Conservation (phyloP, 2,888 invertebrate genomes). For the Tigriopus californicus region DNA sequence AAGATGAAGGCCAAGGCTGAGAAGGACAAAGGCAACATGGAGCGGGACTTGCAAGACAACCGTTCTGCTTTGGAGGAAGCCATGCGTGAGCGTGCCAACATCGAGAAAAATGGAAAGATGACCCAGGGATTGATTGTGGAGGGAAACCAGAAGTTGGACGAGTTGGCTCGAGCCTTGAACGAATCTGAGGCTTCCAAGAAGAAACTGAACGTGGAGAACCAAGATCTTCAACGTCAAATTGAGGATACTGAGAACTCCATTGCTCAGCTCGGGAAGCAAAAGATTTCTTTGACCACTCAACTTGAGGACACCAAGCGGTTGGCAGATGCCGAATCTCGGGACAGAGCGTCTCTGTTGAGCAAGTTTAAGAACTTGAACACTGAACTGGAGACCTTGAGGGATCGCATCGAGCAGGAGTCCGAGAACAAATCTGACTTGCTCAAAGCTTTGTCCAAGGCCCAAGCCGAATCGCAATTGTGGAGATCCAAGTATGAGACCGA, state of each 20-base stretch:
- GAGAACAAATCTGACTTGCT: slow-evolving; percentile 97
- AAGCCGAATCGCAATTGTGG: slow-evolving; percentile 91
- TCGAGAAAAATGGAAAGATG: slow-evolving; percentile 96
- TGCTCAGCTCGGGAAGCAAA: slow-evolving; percentile 88
- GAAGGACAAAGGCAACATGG: slow-evolving; percentile 64
- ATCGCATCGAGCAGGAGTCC: slow-evolving; percentile 93
- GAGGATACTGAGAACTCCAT: slow-evolving; percentile 98
- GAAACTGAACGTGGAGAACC: slow-evolving; percentile 90
- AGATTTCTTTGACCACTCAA: slow-evolving; percentile 82
- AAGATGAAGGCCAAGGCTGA: slow-evolving; percentile 96
- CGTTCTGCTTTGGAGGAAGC: slow-evolving; percentile 11
- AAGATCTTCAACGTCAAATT: slow-evolving; percentile 83
- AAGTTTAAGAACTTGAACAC: slow-evolving; percentile 35
- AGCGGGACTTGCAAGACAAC: slow-evolving; percentile 44
- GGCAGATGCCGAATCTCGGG: slow-evolving; percentile 50
- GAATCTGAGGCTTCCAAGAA: slow-evolving; percentile 94
- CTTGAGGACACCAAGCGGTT: slow-evolving; percentile 60
- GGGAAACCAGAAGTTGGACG: slow-evolving; percentile 84
- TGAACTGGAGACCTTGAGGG: slow-evolving; percentile 30
- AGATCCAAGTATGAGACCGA: slow-evolving; percentile 97
- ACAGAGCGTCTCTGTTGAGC: slow-evolving; percentile 24
- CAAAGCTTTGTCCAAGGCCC: slow-evolving; percentile 95
- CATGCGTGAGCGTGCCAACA: slow-evolving; percentile 42
- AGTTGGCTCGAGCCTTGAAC: slow-evolving; percentile 83
- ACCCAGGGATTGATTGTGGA: slow-evolving; percentile 87